Percentiles rank a stretch among this genome's conserved stretches.
phyloP scores from a whole-genome alignment of 2,888 invertebrate genomes.

The Oxyteleia sp. region DNA sequence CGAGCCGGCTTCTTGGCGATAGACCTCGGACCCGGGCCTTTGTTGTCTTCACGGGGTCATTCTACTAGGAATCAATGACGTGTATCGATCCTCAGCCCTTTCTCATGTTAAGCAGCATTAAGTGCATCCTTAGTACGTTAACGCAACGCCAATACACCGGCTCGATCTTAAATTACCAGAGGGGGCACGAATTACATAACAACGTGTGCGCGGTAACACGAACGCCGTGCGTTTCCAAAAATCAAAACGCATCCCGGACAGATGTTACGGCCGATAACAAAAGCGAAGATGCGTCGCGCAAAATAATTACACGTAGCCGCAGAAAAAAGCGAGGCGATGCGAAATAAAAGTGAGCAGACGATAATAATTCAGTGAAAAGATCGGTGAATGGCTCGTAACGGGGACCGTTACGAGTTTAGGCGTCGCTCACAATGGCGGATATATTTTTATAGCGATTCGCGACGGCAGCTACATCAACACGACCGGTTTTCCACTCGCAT shows the following conservation, averaged over 20 bases:
- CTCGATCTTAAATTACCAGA: conserved; percentile 52
- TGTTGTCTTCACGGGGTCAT: conserved; percentile 75
- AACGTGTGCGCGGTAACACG: no score
- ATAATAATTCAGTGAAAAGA: conserved; percentile 78
- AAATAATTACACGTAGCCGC: conserved; percentile 45
- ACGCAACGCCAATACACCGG: conserved; percentile 22
- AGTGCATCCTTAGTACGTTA: conserved; percentile 75
- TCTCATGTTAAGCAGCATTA: no score
- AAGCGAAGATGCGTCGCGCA: conserved; percentile 40
- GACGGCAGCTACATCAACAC: conserved; percentile 87
- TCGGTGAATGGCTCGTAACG: conserved; percentile 72
- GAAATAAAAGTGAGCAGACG: conserved; percentile 76
- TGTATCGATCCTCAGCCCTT: no score
- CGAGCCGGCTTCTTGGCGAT: conserved; percentile 75
- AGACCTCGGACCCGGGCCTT: conserved; percentile 57
- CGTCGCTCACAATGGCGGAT: conserved; percentile 83
- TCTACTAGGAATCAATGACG: conserved; percentile 84
- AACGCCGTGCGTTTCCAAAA: conserved; percentile 27
- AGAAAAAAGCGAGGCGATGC: conserved; percentile 55
- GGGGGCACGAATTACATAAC: conserved; percentile 18
- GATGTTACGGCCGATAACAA: conserved; percentile 43
- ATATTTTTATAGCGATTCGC: conserved; percentile 88
- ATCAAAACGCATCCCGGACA: conserved; percentile 30
- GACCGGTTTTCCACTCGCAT: conserved; percentile 87
- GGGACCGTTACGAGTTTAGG: conserved; percentile 82